These are phyloP conservation scores for Drosophila novamexicana DNA, from an alignment of 1,140 invertebrate species.

Conservation along the genomic window DNA sequence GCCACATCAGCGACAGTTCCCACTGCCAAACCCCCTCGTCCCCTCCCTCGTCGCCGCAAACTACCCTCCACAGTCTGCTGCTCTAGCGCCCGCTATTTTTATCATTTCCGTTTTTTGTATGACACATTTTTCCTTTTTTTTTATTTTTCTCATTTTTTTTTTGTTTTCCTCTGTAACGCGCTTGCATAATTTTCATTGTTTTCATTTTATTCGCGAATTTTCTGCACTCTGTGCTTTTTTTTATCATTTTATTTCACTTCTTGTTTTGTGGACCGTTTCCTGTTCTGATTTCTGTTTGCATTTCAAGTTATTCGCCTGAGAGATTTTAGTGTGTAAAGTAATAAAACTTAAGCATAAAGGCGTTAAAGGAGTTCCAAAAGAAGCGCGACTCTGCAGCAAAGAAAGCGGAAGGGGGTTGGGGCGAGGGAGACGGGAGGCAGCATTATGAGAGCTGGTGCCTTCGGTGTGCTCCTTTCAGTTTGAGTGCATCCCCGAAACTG, in stretches of 20 bases:
- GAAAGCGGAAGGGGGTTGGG: neutral
- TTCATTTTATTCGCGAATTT: conserved; percentile 76
- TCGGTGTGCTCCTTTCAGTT: neutral
- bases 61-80: conserved; percentile 32
- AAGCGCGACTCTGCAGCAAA: neutral
- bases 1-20: conserved; percentile 53
- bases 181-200: conserved; percentile 82
- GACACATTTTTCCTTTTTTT: conserved; percentile 36
- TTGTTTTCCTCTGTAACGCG: conserved; percentile 50
- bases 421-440: neutral
- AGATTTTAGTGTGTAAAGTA: conserved; percentile 66
- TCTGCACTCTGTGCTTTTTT: conserved; percentile 52
- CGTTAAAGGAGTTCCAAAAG: conserved; percentile 30
- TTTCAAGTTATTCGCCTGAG: conserved; percentile 73
- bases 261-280: conserved; percentile 59
- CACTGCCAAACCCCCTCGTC: conserved; percentile 10
- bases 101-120: conserved; percentile 58
- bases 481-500: conserved; percentile 42
- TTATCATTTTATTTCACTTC: conserved; percentile 53
- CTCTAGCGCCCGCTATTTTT: conserved; percentile 69
- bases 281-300: conserved; percentile 79
- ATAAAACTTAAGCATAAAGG: conserved; percentile 68
- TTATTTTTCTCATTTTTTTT: conserved; percentile 20
- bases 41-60: neutral
- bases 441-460: neutral